phyloP scores from a whole-genome alignment of 2,113 vertebrate species.

The Epinephelus fuscoguttatus region DNA sequence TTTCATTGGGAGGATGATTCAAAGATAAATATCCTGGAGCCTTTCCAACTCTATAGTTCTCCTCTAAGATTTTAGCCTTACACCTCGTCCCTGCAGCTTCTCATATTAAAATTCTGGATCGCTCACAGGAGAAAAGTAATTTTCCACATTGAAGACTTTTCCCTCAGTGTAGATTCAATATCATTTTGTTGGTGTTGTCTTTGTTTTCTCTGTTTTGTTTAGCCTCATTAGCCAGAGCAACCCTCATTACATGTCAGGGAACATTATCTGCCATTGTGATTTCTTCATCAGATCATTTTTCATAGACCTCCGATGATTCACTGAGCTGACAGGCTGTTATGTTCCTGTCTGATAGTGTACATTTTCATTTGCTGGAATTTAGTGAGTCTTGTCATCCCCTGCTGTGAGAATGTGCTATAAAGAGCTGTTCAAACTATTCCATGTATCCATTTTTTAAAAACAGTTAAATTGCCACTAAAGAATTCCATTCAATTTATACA shows the following conservation, averaged over 20 bases:
- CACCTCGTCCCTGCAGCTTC: not conserved
- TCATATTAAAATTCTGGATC: constrained; percentile 40
- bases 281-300: constrained; percentile 37
- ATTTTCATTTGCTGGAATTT: constrained; percentile 14
- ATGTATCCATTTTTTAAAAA: not conserved
- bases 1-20: constrained; percentile 62
- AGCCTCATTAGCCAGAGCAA: constrained; percentile 48
- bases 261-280: constrained; percentile 27
- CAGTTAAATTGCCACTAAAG: constrained; percentile 10
- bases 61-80: constrained; percentile 1
- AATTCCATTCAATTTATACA: not conserved
- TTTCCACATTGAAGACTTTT: constrained; percentile 41
- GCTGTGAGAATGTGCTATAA: constrained; percentile 23
- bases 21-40: constrained; percentile 63
- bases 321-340: constrained; percentile 7
- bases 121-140: constrained; percentile 32
- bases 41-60: constrained; percentile 6
- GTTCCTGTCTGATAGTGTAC: not conserved
- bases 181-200: constrained; percentile 26
- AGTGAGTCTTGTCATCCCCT: not conserved
- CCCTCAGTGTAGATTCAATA: constrained; percentile 26
- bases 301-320: constrained; percentile 15
- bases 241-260: constrained; percentile 37
- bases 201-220: constrained; percentile 32
- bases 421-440: constrained; percentile 6